A percentile compares a stretch with the other conserved stretches of the same genome.
Evolutionary conservation across 2,797 vertebrate species (phyloP).

Genomic region (Threskiornis aethiopicus): DNA sequence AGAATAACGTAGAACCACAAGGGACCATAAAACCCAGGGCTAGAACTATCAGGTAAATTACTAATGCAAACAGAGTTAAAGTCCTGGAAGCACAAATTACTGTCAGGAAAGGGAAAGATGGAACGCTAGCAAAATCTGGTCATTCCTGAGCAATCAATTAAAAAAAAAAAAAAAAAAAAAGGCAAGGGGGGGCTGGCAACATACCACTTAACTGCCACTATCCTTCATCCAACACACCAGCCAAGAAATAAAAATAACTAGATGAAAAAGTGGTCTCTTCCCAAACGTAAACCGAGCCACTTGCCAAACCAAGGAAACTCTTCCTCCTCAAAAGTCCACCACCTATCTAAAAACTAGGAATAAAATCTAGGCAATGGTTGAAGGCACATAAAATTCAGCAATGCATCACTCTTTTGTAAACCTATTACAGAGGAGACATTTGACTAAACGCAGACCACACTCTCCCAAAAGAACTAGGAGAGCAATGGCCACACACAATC

Average conservation of each 20-base stretch:
- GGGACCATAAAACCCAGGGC: background rate
- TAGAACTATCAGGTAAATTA: background rate
- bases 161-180: background rate
- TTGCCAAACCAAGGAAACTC: background rate
- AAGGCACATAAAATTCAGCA: background rate
- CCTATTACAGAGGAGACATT: background rate
- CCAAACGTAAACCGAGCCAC: background rate
- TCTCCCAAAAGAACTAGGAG: background rate
- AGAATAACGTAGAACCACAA: background rate
- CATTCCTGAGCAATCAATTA: background rate
- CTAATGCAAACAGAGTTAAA: background rate
- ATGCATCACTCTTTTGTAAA: background rate
- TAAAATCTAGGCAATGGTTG: background rate
- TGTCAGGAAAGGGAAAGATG: background rate
- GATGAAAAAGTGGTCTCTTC: background rate
- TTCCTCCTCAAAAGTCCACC: background rate
- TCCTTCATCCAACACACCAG: background rate
- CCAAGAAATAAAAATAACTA: background rate
- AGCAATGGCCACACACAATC: background rate
- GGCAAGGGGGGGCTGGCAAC: rapidly evolving
- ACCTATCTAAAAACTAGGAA: background rate
- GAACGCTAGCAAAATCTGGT: background rate
- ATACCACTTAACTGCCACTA: background rate
- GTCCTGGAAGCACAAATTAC: background rate
- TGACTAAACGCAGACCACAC: background rate